Conservation (phyloP, 2,797 vertebrate species). For the Liasis olivaceus region DNA sequence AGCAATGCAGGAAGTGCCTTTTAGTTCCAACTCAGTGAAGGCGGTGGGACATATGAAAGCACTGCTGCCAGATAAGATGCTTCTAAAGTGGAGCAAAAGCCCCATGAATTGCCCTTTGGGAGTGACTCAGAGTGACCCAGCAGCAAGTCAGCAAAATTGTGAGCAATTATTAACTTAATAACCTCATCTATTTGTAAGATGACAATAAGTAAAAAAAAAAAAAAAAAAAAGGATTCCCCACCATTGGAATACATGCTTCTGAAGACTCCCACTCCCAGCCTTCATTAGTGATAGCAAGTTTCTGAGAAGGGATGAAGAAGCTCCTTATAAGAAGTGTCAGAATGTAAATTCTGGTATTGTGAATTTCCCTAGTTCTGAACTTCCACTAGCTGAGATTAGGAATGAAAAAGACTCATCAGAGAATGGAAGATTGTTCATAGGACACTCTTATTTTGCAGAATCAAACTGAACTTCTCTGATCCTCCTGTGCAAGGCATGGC, state of each 20-base stretch:
- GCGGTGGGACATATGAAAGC: neutral
- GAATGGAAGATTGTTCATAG: neutral
- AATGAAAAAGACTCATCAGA: neutral
- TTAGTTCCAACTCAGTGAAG: neutral
- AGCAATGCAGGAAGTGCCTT: neutral
- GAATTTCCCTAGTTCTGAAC: neutral
- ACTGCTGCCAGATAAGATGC: neutral
- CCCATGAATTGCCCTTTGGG: neutral
- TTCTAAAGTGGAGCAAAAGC: neutral
- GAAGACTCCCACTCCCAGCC: neutral
- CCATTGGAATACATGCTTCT: neutral
- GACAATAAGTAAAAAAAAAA: neutral
- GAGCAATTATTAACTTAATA: neutral
- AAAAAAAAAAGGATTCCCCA: neutral
- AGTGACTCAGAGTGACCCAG: neutral
- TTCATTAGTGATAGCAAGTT: neutral
- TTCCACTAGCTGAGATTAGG: neutral
- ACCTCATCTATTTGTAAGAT: neutral
- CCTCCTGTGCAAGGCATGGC: neutral
- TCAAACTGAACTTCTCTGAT: neutral
- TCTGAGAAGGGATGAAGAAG: neutral
- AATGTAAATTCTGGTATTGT: neutral
- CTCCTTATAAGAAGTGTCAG: neutral
- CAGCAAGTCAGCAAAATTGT: neutral
- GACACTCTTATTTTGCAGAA: neutral